These are phyloP conservation scores for Menura novaehollandiae DNA, from an alignment of 2,113 vertebrate species.

Conservation along the genomic window DNA sequence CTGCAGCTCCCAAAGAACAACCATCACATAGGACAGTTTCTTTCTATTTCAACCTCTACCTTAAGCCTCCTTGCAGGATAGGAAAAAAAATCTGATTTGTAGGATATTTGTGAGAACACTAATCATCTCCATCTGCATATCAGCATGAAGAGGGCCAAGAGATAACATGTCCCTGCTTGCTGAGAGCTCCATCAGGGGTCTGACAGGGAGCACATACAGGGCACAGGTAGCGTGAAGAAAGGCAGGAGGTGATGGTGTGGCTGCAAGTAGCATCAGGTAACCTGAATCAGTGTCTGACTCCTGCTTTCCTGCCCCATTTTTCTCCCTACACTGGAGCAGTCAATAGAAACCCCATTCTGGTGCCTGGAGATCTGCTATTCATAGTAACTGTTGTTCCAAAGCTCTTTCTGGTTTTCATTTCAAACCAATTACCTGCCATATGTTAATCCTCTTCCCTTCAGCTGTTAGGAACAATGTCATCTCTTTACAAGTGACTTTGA, in stretches of 20 bases:
- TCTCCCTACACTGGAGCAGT: neutral
- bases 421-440: neutral
- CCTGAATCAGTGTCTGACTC: neutral
- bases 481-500: neutral
- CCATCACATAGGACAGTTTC: neutral
- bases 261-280: neutral
- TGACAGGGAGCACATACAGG: neutral
- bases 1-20: neutral
- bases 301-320: neutral
- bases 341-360: neutral
- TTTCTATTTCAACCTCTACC: neutral
- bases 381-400: neutral
- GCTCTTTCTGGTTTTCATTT: neutral
- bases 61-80: neutral
- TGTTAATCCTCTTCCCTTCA: neutral
- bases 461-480: neutral
- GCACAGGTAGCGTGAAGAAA: neutral
- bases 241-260: neutral
- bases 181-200: neutral
- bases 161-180: neutral
- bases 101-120: neutral
- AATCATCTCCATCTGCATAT: neutral
- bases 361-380: neutral
- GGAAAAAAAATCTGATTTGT: neutral
- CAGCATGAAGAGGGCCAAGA: neutral